Conservation (phyloP, 2,888 invertebrate genomes). For the Meandrusa payeni region DNA sequence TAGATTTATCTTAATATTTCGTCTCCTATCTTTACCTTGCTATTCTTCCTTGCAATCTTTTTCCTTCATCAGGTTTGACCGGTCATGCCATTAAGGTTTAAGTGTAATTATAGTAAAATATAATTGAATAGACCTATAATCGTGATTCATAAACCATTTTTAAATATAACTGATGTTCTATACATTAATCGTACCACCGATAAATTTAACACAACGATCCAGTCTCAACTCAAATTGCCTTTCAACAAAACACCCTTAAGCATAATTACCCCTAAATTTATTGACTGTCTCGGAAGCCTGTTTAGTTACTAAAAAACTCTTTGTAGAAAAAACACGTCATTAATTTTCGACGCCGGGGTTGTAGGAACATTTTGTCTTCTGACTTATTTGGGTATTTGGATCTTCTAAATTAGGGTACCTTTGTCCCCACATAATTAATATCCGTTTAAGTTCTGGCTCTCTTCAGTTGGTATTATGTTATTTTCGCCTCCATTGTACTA, state of each 20-base stretch:
- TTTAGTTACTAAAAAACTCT: slow-evolving; percentile 30
- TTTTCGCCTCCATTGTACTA: slow-evolving; percentile 47
- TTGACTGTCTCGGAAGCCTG: slow-evolving; percentile 50
- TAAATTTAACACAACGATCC: slow-evolving; percentile 55
- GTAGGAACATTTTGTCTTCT: slow-evolving; percentile 40
- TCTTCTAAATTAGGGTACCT: slow-evolving; percentile 47
- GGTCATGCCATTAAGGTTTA: too few relatives aligned
- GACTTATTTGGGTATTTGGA: slow-evolving; percentile 28
- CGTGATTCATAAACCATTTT: too few relatives aligned
- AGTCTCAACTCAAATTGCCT: slow-evolving; percentile 64
- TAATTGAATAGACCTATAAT: too few relatives aligned
- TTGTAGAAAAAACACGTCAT: slow-evolving; percentile 47
- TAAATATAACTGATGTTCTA: background rate
- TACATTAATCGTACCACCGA: slow-evolving; percentile 43
- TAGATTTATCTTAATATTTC: too few relatives aligned
- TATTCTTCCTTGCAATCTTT: too few relatives aligned
- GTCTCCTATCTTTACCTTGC: too few relatives aligned
- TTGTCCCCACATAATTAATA: slow-evolving; percentile 53
- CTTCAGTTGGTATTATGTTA: slow-evolving; percentile 59
- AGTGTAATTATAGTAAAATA: too few relatives aligned
- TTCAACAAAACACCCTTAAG: slow-evolving; percentile 68
- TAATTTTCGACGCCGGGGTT: slow-evolving; percentile 59
- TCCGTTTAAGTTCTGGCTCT: slow-evolving; percentile 55
- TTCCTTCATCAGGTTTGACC: too few relatives aligned
- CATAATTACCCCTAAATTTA: slow-evolving; percentile 73